Evolutionary conservation across 2,888 invertebrate species (phyloP), one percentile per base, ranked within the genome.

Genomic region (Apeira syringaria): DNA sequence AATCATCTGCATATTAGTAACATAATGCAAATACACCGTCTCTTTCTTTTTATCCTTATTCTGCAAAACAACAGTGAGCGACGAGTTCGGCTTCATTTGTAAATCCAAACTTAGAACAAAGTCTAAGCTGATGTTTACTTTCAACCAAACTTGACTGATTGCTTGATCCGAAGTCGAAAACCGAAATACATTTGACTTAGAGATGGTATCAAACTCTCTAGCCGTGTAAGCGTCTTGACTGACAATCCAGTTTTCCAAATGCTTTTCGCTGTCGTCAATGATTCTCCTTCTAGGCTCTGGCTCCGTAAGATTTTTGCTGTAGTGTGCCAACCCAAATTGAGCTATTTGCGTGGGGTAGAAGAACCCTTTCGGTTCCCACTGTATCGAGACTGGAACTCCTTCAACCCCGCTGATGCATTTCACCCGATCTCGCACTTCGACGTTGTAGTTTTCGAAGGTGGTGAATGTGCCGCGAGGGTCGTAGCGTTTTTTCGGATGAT

Each of bases 281-380:
- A 79, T 46, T 31, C 92, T 93, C 49, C 93, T 88, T 31, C 94
- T 91, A 0, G 97, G 96, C 56, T 95, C 94, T 0, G 95, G 94
- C 64, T 97, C 97, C 0, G 95, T 96, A 7, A 98, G 83, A 79
- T 97, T 96, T 80, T 99, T 98, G 80, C 98, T 98, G 80, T 98
- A 99, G 84, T 99, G 99, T 5, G 98, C 97, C 41, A 99, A 84
- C 0, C 98, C 99, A 78, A 97, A 99, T 80, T 99, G 99, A 3
- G 99, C 98, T 56, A 99, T 98, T 88, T 99, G 99, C 1, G 98
- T 99, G 0, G 99, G 98, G 85, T 99, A 99, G 80, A 95, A 98
- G 80, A 99, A 99, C 0, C 99, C 99, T 50, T 94, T 93, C 20
- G 95, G 94, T 63, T 98, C 97, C 99, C 99, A 99, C 74, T 98